phyloP scores from a whole-genome alignment of 64 coral and sea anemone genomes.

The Stylophora pistillata region DNA sequence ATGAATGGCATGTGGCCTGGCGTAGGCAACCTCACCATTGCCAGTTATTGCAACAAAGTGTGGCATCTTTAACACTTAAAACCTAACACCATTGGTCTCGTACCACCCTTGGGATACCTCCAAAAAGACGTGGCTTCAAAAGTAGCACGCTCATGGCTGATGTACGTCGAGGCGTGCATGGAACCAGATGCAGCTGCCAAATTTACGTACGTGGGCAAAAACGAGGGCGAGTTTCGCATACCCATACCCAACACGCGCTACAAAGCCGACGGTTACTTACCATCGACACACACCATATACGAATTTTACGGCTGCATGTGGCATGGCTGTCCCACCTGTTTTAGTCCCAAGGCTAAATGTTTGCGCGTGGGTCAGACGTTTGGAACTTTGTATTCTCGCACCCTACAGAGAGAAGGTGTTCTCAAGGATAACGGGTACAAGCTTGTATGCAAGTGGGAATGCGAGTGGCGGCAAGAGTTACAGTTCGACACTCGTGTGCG shows the following conservation, averaged over 20 bases:
- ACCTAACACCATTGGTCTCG: background rate
- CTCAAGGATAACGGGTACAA: background rate
- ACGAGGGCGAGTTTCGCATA: background rate
- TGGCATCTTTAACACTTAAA: background rate
- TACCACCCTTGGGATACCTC: background rate
- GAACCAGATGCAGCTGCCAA: background rate
- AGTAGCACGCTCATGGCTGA: background rate
- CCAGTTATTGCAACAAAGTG: conserved; percentile 19
- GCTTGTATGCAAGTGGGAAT: conserved; percentile 33
- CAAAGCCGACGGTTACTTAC: conserved; percentile 17
- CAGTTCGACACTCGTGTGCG: background rate
- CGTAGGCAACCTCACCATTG: conserved; percentile 37
- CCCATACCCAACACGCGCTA: background rate
- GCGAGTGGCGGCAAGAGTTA: background rate
- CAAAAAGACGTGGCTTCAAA: background rate
- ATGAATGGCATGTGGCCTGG: too few relatives aligned
- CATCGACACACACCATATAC: background rate
- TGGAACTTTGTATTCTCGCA: background rate
- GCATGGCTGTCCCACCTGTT: conserved; percentile 38
- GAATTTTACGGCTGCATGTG: conserved; percentile 25
- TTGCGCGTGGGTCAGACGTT: background rate
- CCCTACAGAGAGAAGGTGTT: background rate
- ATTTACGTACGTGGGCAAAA: background rate
- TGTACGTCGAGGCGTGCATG: background rate
- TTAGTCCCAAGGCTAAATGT: background rate